These are phyloP conservation scores for Rhynchonema sp. DNA, from an alignment of 2,888 invertebrate species.

Conservation along the genomic window DNA sequence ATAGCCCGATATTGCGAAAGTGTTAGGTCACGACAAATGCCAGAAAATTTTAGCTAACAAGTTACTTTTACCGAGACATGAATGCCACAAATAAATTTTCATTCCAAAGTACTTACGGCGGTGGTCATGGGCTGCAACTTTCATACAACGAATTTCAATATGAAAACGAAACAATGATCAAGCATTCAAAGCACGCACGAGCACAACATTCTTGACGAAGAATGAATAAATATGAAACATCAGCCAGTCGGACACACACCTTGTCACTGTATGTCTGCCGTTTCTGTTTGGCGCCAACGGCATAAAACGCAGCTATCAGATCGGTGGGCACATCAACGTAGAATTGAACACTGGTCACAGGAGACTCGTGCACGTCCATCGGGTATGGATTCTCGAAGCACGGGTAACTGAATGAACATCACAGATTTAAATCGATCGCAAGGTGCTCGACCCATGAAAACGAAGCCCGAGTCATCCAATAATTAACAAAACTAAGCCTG, in stretches of 20 bases:
- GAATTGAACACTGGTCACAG: constrained; percentile 89
- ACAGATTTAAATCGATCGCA: background rate
- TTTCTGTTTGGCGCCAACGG: constrained; percentile 48
- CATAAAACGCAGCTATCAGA: constrained; percentile 90
- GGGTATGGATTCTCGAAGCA: constrained; percentile 98
- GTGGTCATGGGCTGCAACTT: too few species aligned
- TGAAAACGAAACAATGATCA: too few species aligned
- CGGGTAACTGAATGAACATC: constrained; percentile 46
- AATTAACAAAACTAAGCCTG: background rate
- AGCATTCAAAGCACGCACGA: too few species aligned
- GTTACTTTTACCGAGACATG: too few species aligned
- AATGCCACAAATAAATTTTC: too few species aligned
- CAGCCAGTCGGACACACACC: too few species aligned
- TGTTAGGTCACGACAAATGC: too few species aligned
- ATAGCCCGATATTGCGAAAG: too few species aligned
- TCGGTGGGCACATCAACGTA: constrained; percentile 94
- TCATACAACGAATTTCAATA: too few species aligned
- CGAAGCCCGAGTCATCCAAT: background rate
- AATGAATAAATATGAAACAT: background rate
- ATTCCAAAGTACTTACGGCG: too few species aligned
- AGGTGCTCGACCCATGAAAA: background rate
- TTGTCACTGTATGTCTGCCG: constrained; percentile 39
- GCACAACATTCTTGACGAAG: background rate
- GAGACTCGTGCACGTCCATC: constrained; percentile 97
- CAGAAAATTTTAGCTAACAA: too few species aligned